phyloP scores from a whole-genome alignment of 2,113 vertebrate genomes.

The Amphiprion ocellaris region DNA sequence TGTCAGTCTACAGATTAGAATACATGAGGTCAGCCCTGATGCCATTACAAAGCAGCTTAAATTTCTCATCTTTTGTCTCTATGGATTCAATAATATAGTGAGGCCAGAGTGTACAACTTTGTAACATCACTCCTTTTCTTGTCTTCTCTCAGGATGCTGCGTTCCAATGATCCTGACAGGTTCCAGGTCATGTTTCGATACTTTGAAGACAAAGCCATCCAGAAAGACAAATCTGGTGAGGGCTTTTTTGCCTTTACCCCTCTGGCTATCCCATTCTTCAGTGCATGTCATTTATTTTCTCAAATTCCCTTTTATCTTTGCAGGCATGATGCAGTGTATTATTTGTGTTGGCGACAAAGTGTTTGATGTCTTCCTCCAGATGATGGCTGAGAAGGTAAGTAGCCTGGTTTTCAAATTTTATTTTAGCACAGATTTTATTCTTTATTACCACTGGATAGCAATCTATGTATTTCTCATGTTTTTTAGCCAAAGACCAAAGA shows the following conservation, averaged over 20 bases:
- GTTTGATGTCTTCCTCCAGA: conserved; percentile 95
- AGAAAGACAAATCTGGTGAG: conserved; percentile 97
- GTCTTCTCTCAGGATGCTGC: conserved; percentile 87
- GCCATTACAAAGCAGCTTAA: not conserved
- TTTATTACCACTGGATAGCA: not conserved
- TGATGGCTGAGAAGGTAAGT: conserved; percentile 97
- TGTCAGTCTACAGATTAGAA: conserved; percentile 96
- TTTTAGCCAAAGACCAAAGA: conserved; percentile 95
- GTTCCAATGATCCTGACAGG: conserved; percentile 93
- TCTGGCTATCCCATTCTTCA: not conserved
- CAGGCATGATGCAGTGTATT: conserved; percentile 99
- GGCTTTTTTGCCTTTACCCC: not conserved
- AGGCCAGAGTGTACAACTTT: not conserved
- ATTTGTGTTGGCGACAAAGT: conserved; percentile 96
- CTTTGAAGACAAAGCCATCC: conserved; percentile 98
- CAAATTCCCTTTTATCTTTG: not conserved
- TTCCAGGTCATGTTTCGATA: conserved; percentile 99
- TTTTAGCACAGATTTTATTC: not conserved
- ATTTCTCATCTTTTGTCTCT: not conserved
- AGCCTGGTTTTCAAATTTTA: not conserved
- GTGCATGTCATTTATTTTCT: not conserved
- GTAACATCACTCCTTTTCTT: not conserved
- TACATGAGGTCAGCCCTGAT: conserved; percentile 90
- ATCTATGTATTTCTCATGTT: conserved; percentile 12
- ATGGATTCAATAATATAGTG: not conserved